Evolutionary conservation across 2,797 vertebrate genomes (phyloP), one percentile per base, ranked within the genome.

Genomic region (Strix occidentalis): DNA sequence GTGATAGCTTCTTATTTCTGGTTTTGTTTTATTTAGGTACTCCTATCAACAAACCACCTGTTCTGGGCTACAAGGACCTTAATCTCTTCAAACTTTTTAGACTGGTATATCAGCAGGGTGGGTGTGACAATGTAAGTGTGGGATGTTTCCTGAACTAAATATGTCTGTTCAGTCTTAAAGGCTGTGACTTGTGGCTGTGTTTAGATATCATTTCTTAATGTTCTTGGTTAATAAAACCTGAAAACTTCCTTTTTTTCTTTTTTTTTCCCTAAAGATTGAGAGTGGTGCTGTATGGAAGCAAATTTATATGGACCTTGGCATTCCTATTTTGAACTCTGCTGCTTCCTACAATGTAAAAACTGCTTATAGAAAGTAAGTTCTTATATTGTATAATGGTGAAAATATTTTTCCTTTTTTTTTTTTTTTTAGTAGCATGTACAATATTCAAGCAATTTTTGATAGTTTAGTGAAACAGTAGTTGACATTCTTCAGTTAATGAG

Each of bases 331-430:
- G 96, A 99, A 99, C 98, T 99, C 99, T 1, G 99, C 99, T 93
- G 99, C 99, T n/a, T 99, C 99, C 57, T 99, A 99, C 98, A 99
- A 99, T 95, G 99, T 99, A 90, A 99, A 99, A 98, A 99, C 99
- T 7, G 99, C 99, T 60, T 99, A 99, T 98, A 99, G 97, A 98
- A 99, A 99, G 99, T 99, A 98, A 98, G 99, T 98, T 86, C 61
- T 93, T 9, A 2, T 50, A 6, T 14, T 61, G 25, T 50, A 10
- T 68, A 53, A 39, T 2, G 13, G 16, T 87, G n/a, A 64, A 70
- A 77, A 68, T 15, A 3, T 6, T 51, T 63, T 28, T 37, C 10
- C 16, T 46, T n/a, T 35, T 37, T 37, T 25, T 43, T 43, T 21
- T 17, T 31, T 61, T 70, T 41, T 45, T 7, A 33, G 28, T 70